A percentile compares a stretch with the other conserved stretches of the same genome.
phyloP scores from a whole-genome alignment of 2,888 invertebrate species.

The Andrena fulva region DNA sequence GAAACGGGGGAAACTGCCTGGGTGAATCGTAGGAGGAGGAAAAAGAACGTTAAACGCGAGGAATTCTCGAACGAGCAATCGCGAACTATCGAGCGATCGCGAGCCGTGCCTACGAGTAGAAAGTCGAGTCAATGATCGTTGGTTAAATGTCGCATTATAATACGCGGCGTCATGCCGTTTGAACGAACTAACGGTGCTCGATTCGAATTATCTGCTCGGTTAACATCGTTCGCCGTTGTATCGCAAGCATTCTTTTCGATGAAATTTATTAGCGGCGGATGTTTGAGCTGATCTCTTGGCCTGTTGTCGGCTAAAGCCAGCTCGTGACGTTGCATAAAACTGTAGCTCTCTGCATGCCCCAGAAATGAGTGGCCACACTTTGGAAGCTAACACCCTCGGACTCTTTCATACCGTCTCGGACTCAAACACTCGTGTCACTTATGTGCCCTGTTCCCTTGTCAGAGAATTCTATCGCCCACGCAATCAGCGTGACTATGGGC shows the following conservation, averaged over 20 bases:
- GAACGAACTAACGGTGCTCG: neutral
- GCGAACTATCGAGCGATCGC: constrained; percentile 20
- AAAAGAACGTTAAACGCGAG: neutral
- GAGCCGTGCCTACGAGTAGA: constrained; percentile 53
- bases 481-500: constrained; percentile 37
- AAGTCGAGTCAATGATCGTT: constrained; percentile 58
- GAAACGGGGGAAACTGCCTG: constrained; percentile 14
- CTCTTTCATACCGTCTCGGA: no score
- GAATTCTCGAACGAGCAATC: constrained; percentile 9
- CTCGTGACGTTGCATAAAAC: no score
- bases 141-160: constrained; percentile 74
- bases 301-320: neutral
- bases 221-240: neutral
- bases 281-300: neutral
- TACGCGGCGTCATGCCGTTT: constrained; percentile 42
- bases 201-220: neutral
- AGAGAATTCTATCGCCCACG: neutral
- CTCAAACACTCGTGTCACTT: neutral
- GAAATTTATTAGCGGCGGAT: neutral
- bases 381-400: no score
- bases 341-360: no score
- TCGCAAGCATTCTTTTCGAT: neutral
- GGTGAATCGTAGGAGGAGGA: neutral
- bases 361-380: no score
- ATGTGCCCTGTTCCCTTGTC: neutral